Conservation (phyloP, 2,888 invertebrate genomes). For the Acleris literana region DNA sequence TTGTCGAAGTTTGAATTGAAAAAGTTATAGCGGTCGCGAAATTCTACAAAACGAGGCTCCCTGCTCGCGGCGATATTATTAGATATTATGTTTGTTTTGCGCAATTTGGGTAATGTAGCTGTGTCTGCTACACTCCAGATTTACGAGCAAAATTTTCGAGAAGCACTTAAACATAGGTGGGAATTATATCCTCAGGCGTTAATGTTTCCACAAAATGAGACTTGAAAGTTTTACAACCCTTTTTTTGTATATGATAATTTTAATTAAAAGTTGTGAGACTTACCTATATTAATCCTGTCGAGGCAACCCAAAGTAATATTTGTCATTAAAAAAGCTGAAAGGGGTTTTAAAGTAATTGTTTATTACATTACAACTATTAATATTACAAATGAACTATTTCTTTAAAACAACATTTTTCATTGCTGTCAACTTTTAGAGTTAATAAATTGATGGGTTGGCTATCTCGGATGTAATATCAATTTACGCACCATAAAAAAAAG, state of each 20-base stretch:
- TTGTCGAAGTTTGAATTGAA: conserved; percentile 81
- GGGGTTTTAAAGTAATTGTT: too few species aligned
- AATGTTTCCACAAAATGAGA: conserved; percentile 5
- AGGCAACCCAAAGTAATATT: neutral
- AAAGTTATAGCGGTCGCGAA: conserved; percentile 78
- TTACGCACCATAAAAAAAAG: too few species aligned
- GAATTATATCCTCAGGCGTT: conserved; percentile 25
- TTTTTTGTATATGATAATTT: conserved; percentile 4
- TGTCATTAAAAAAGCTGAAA: neutral
- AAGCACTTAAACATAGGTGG: conserved; percentile 25
- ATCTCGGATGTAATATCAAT: too few species aligned
- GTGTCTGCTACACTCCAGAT: conserved; percentile 27
- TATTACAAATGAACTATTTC: too few species aligned
- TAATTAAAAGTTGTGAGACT: conserved; percentile 5
- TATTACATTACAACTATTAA: too few species aligned
- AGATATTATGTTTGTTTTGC: conserved; percentile 36
- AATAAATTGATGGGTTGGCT: too few species aligned
- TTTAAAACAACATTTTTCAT: too few species aligned
- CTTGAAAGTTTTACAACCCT: conserved; percentile 6
- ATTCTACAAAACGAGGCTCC: conserved; percentile 53
- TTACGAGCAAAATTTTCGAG: conserved; percentile 28
- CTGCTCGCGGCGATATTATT: conserved; percentile 33
- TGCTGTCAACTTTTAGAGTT: too few species aligned
- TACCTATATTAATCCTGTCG: too few species aligned
- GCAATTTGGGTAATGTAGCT: conserved; percentile 35